Conservation (phyloP, 2,797 vertebrate species). For the Dryobates pubescens region DNA sequence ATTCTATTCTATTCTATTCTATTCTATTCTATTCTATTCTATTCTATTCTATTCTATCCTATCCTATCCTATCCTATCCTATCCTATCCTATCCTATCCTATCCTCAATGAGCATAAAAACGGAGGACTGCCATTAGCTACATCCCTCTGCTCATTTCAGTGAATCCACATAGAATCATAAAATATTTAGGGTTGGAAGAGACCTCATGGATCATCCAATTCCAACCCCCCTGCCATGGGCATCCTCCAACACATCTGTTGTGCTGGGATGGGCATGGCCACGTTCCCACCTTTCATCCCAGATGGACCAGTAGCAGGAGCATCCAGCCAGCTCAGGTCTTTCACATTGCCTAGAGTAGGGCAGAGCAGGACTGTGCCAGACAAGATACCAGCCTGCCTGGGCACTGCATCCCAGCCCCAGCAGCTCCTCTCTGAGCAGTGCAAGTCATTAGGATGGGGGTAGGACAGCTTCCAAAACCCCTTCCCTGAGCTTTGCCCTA, state of each 20-base stretch:
- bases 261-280: fast-evolving
- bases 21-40: too few relatives aligned
- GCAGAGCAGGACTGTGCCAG: neutral
- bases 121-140: neutral
- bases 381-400: neutral
- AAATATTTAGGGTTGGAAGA: too few relatives aligned
- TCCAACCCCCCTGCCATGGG: too few relatives aligned
- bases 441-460: too few relatives aligned
- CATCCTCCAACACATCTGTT: fast-evolving
- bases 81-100: too few relatives aligned
- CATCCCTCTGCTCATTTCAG: fast-evolving
- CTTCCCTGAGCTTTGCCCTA: neutral
- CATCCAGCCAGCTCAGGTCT: neutral
- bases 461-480: neutral
- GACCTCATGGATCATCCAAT: too few relatives aligned
- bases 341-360: fast-evolving
- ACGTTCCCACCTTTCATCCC: neutral
- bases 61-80: too few relatives aligned
- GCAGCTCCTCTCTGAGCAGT: neutral
- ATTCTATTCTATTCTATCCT: too few relatives aligned
- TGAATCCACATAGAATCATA: neutral
- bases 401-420: neutral
- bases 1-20: too few relatives aligned
- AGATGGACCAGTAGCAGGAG: fast-evolving
- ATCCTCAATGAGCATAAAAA: neutral